These are phyloP conservation scores for Peromyscus polionotus DNA, from an alignment of 2,113 vertebrate species.

Conservation along the genomic window DNA sequence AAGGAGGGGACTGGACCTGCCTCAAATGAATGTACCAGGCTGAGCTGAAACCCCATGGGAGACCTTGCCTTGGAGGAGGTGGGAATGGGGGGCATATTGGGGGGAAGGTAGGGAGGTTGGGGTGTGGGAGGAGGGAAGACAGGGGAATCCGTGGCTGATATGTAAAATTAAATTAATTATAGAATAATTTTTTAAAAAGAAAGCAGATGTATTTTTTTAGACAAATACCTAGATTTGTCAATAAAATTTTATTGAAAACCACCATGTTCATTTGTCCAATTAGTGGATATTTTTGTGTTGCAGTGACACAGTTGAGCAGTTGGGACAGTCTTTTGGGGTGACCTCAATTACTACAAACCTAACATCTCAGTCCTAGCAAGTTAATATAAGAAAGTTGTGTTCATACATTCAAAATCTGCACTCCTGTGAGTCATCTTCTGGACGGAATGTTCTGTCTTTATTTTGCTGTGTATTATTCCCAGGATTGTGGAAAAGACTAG, in stretches of 20 bases:
- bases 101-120: too few species aligned
- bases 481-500: not conserved
- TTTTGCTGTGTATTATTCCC: not conserved
- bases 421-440: slow-evolving; percentile 4
- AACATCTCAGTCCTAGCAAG: not conserved
- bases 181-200: too few species aligned
- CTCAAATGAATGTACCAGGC: too few species aligned
- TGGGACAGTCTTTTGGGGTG: not conserved
- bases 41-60: too few species aligned
- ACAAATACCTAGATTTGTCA: not conserved
- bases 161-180: too few species aligned
- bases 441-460: not conserved
- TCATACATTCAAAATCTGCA: not conserved
- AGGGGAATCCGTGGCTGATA: too few species aligned
- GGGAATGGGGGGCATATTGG: too few species aligned
- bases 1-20: too few species aligned
- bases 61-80: too few species aligned
- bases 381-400: not conserved
- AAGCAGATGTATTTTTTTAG: not conserved
- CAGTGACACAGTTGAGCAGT: not conserved
- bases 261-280: fast-evolving
- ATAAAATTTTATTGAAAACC: not conserved
- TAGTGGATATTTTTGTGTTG: not conserved
- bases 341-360: not conserved
- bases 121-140: too few species aligned